Conservation (phyloP, 2,888 invertebrate genomes). For the Euplexia lucipara region DNA sequence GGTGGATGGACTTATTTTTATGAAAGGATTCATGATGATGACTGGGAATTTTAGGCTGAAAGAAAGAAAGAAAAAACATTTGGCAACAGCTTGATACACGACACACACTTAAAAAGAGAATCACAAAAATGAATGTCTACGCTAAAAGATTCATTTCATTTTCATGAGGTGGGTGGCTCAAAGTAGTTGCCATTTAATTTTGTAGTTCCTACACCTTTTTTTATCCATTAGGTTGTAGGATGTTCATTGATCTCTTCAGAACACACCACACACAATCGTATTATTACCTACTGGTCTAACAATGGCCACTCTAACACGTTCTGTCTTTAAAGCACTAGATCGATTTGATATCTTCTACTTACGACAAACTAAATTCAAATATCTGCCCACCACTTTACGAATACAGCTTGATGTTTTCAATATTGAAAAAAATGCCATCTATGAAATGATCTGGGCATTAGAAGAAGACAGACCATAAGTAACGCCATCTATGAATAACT, state of each 20-base stretch:
- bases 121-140: no score
- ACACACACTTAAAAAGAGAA: no score
- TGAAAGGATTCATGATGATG: background rate
- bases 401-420: background rate
- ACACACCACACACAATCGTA: background rate
- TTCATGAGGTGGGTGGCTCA: no score
- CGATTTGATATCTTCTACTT: background rate
- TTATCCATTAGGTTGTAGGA: no score
- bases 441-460: background rate
- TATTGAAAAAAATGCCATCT: constrained; percentile 32
- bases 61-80: no score
- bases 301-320: no score
- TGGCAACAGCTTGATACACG: no score
- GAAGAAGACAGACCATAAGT: background rate
- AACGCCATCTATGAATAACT: background rate
- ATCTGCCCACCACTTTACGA: background rate
- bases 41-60: background rate
- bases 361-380: background rate
- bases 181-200: no score
- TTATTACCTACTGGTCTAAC: background rate
- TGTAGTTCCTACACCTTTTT: no score
- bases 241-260: no score
- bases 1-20: no score
- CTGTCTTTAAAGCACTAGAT: background rate
- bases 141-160: no score